Percentiles rank a stretch among this genome's conserved stretches.
phyloP scores from a whole-genome alignment of 1,140 invertebrate species.

The Limonius californicus region DNA sequence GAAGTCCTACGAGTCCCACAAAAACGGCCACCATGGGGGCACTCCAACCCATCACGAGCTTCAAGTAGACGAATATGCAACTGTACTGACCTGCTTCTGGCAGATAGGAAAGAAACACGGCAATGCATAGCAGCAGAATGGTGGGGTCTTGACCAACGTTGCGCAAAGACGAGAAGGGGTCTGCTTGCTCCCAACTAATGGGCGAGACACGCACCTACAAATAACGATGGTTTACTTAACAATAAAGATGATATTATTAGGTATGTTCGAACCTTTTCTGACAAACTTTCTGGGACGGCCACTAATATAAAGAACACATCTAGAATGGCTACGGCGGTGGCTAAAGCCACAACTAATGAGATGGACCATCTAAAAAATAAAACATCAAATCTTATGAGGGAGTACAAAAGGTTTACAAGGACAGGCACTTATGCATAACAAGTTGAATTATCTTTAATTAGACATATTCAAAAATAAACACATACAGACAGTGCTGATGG shows the following conservation, averaged over 20 bases:
- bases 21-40: slow-evolving; percentile 94
- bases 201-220: slow-evolving; percentile 61
- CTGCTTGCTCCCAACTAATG: slow-evolving; percentile 94
- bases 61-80: slow-evolving; percentile 99
- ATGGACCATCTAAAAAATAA: slow-evolving; percentile 59
- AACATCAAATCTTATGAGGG: background rate
- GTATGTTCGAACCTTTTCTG: slow-evolving; percentile 83
- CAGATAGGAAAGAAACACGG: slow-evolving; percentile 96
- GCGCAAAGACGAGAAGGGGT: slow-evolving; percentile 91
- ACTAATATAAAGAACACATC: slow-evolving; percentile 99
- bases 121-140: slow-evolving; percentile 93
- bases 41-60: slow-evolving; percentile 95
- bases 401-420: too few relatives aligned
- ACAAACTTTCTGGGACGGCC: slow-evolving; percentile 95
- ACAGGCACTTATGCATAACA: too few relatives aligned
- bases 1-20: slow-evolving; percentile 93
- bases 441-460: too few relatives aligned
- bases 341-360: slow-evolving; percentile 91
- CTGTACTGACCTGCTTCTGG: slow-evolving; percentile 99
- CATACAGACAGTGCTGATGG: too few relatives aligned
- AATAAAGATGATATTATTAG: too few relatives aligned
- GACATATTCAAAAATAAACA: too few relatives aligned
- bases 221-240: too few relatives aligned
- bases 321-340: slow-evolving; percentile 90
- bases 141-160: slow-evolving; percentile 95